A percentile compares a stretch with the other conserved stretches of the same genome.
These are phyloP conservation scores for Anhinga anhinga DNA, from an alignment of 2,113 vertebrate genomes.

Conservation along the genomic window DNA sequence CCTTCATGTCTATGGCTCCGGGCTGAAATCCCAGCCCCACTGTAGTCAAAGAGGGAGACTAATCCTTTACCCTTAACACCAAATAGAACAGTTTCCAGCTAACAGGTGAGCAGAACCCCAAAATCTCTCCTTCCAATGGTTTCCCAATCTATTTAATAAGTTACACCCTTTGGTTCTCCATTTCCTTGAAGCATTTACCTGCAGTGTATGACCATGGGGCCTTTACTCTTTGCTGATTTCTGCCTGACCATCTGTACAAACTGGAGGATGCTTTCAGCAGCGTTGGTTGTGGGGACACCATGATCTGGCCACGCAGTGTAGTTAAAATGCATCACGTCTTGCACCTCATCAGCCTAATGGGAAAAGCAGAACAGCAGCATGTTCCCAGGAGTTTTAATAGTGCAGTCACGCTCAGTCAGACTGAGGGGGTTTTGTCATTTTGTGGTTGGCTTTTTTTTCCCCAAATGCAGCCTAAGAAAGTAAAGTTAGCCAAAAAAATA, in stretches of 20 bases:
- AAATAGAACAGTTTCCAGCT: background rate
- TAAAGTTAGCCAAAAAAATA: background rate
- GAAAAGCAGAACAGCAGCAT: background rate
- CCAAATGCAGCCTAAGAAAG: background rate
- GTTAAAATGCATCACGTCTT: conserved; percentile 91
- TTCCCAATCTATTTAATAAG: background rate
- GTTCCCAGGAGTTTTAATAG: background rate
- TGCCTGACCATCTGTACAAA: conserved; percentile 93
- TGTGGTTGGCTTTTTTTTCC: fast-evolving
- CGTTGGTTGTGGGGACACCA: conserved; percentile 89
- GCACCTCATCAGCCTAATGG: conserved; percentile 86
- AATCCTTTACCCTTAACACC: background rate
- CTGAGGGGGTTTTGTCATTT: background rate
- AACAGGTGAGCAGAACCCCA: background rate
- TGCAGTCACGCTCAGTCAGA: background rate
- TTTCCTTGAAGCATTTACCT: conserved; percentile 74
- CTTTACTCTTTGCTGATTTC: conserved; percentile 84
- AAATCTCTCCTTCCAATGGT: background rate
- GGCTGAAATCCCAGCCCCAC: background rate
- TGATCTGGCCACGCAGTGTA: conserved; percentile 98
- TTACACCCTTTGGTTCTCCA: background rate
- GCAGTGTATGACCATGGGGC: conserved; percentile 92
- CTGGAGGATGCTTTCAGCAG: conserved; percentile 93
- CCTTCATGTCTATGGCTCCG: background rate
- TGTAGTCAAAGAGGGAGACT: background rate